Base-by-base conservation (phyloP, 2,888 invertebrate genomes). In the Piscicola geometra region DNA sequence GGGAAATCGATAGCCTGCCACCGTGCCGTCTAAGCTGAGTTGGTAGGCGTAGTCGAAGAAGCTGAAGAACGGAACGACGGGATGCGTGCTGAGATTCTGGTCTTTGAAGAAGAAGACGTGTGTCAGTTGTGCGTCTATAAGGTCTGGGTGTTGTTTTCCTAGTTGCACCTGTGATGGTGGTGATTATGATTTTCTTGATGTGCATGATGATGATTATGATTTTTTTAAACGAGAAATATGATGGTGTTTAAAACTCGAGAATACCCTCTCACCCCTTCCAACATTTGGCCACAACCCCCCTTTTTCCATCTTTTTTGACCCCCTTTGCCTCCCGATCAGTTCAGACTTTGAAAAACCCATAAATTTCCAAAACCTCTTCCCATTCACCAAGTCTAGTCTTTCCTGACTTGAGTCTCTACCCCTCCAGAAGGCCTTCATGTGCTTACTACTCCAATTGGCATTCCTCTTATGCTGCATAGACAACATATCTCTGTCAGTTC, bases 41-140 rank as follows among this genome's bases (percentile, higher is more conserved):
- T 94, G 94, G 86, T 95, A 98, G 87, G 96, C 96, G 84, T 92
- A 93, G 89, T 93, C 90, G 85, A 97, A 97, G 86, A 97, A 98
- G 79, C 92, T 91, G 84, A 93, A 93, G 84, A 97, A 94, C 1
- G 94, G 93, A 78, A 94, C 89, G 82, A 92, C 91, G 28, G 90
- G 90, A 78, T 89, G 89, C 83, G 91, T 91, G 0, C 95, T 96
- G 87, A 94, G 94, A 82, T 90, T 88, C 83, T 92, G 91, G 81
- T 94, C 90, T 81, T 94, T 90, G 83, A 93, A 97, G 87, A 98
- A 98, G 86, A 98, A 98, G 86, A 96, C 96, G 84, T 94, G 93
- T 0, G 97, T 97, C 33, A 97, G 89, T 0, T 93, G 93, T 18
- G 90, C 95, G 87, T 97, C 94, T 77, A 95, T 90, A 2, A 94